These are phyloP conservation scores for Magallana nippona DNA, from an alignment of 2,888 invertebrate species.

Conservation along the genomic window DNA sequence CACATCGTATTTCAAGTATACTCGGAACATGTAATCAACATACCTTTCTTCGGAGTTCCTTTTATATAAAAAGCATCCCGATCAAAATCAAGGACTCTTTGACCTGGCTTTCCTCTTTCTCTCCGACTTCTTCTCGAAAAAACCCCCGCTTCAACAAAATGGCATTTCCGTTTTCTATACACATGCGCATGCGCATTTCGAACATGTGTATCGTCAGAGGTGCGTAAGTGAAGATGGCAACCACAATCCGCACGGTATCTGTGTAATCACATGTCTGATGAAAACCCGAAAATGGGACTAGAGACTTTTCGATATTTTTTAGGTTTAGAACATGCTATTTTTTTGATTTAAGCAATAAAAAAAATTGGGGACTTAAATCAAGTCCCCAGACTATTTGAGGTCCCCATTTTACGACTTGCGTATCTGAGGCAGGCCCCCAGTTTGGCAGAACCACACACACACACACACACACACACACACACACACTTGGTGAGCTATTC, in stretches of 20 bases:
- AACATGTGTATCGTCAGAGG: conserved; percentile 2
- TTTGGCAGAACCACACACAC: no score
- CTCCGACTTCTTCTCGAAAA: not conserved
- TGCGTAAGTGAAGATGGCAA: conserved; percentile 1
- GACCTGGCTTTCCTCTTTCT: not conserved
- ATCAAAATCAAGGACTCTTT: not conserved
- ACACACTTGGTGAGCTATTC: no score
- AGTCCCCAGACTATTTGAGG: no score
- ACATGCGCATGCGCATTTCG: conserved; percentile 7
- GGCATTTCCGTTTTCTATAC: not conserved
- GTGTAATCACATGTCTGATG: not conserved
- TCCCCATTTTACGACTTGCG: no score
- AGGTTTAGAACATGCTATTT: not conserved
- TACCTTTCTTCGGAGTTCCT: not conserved
- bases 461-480: no score
- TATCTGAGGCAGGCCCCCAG: no score
- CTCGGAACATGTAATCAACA: not conserved
- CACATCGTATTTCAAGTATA: no score
- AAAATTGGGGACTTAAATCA: not conserved
- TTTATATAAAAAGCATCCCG: not conserved
- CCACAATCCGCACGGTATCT: not conserved
- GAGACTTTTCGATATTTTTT: not conserved
- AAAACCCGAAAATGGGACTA: conserved; percentile 4
- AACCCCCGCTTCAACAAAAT: not conserved
- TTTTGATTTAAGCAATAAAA: not conserved